These are phyloP conservation scores for Altica lythri DNA, from an alignment of 2,888 invertebrate species.

Conservation along the genomic window DNA sequence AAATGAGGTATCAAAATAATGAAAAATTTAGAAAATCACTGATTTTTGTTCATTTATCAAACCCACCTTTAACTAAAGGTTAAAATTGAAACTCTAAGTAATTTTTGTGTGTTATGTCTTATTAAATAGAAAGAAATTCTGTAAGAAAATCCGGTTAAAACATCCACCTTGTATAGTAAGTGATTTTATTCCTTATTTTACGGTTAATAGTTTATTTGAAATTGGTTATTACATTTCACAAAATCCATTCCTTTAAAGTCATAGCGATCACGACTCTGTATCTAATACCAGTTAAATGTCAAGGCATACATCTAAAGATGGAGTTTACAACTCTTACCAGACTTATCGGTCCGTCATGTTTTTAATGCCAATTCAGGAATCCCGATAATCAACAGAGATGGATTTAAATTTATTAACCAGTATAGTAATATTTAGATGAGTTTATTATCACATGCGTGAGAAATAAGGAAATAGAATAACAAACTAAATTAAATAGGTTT, in stretches of 20 bases:
- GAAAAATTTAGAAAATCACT: no score
- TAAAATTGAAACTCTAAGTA: no score
- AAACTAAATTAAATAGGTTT: no score
- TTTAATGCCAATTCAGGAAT: constrained; percentile 21
- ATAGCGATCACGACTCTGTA: constrained; percentile 42
- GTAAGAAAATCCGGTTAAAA: not conserved
- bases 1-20: no score
- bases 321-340: constrained; percentile 40
- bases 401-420: not conserved
- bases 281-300: constrained; percentile 50
- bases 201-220: constrained; percentile 6
- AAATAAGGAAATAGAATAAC: no score
- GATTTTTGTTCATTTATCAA: no score
- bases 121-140: no score
- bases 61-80: no score
- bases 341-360: constrained; percentile 20
- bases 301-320: constrained; percentile 47
- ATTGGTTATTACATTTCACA: constrained; percentile 21
- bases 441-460: no score
- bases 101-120: no score
- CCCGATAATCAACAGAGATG: not conserved
- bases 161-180: not conserved
- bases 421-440: not conserved
- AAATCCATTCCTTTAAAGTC: constrained; percentile 43
- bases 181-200: constrained; percentile 6